Base-by-base conservation (phyloP, 2,113 vertebrate species). In the Ascaphus truei region DNA sequence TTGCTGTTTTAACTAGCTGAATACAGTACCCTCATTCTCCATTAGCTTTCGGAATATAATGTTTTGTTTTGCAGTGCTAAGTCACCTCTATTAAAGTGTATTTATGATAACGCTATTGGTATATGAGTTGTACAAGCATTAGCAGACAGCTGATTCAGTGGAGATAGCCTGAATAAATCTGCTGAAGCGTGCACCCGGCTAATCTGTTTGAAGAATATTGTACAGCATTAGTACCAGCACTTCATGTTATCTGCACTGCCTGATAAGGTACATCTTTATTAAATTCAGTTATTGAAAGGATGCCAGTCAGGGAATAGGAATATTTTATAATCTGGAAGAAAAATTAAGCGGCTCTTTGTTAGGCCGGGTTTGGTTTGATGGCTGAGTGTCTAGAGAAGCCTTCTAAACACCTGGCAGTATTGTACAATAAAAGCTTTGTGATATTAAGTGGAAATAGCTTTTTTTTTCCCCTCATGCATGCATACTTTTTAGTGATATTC, bases 251-350 rank as follows among this genome's bases (percentile, higher is more conserved):
- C 92, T 91, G 93, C 79, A 81, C 78, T 84, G 88, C 83, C 91
- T 91, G 93, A 97, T 96, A 95, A 96, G 91, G 90, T 92, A 94
- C 93, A 92, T 95, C 93, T 96, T 94, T 95, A 96, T 94, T 95
- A 96, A 96, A 96, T 94, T 93, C 89, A 81, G 85, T 87, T 88
- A 91, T 87, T 91, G 90, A 93, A 92, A 91, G 88, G 82, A 89
- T 89, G 86, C 91, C 92, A 84, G 82, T 91, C 89, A 86, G 73
- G 80, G 81, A 91, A 92, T 82, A 87, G 88, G 85, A 94, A 93
- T 94, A 94, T 92, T 92, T 90, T 91, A 93, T 94, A 93, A 88
- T 80, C 75, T 77, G 74, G 78, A 75, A 66, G 77, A 85, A 83
- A 85, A 85, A 84, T 81, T 83, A 84, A 85, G 79, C 58, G 1